Conservation (phyloP, 2,797 vertebrate species). For the Gambusia yucatana region DNA sequence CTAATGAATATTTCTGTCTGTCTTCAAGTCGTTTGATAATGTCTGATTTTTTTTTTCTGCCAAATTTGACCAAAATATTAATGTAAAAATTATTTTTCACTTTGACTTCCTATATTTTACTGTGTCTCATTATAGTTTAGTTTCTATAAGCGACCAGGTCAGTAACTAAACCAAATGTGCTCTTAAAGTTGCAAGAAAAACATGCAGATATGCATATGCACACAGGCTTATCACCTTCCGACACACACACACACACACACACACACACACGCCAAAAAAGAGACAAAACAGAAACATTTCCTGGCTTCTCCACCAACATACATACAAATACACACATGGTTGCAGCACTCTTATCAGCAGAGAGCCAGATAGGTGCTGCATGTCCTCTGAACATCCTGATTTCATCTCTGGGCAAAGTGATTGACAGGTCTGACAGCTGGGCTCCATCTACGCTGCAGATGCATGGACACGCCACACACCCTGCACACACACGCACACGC, state of each 20-base stretch:
- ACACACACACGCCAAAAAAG: background rate
- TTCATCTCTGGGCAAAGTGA: conserved; percentile 82
- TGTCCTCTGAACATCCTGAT: conserved; percentile 85
- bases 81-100: background rate
- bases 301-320: background rate
- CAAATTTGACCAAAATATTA: background rate
- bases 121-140: background rate
- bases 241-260: background rate
- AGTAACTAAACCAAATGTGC: background rate
- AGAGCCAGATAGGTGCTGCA: conserved; percentile 80
- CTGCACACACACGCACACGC: background rate
- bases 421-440: conserved; percentile 80
- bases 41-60: background rate
- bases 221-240: background rate
- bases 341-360: conserved; percentile 79
- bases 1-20: background rate
- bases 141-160: no score
- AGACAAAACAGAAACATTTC: background rate
- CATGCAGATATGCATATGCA: background rate
- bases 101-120: no score
- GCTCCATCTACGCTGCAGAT: conserved; percentile 74
- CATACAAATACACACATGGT: conserved; percentile 25
- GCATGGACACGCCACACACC: conserved; percentile 60
- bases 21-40: background rate
- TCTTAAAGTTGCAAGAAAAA: background rate